A percentile compares a stretch with the other conserved stretches of the same genome.
Evolutionary conservation across 1,140 invertebrate species (phyloP).

Genomic region (Drosophila leontia): DNA sequence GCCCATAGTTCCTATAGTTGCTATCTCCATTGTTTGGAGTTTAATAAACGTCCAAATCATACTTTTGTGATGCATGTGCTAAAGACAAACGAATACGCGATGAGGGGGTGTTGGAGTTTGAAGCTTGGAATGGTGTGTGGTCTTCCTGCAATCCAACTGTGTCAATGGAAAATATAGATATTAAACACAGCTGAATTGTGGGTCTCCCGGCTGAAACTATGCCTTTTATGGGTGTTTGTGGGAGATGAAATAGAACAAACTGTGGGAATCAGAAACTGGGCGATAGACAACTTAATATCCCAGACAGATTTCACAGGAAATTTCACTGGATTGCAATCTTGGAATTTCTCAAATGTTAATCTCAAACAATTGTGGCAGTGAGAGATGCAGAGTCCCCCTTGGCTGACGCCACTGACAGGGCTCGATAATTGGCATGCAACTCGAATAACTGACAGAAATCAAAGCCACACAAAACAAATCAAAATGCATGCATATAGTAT

Average conservation of each 20-base stretch:
- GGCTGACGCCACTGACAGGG: conserved; percentile 5
- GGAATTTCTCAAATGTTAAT: conserved; percentile 7
- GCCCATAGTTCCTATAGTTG: not conserved
- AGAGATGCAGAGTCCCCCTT: conserved; percentile 13
- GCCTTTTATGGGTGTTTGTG: conserved; percentile 31
- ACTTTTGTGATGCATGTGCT: conserved; percentile 78
- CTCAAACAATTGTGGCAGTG: not conserved
- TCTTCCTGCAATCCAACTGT: conserved; percentile 33
- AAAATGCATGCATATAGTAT: conserved; percentile 66
- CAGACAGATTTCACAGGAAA: conserved; percentile 3
- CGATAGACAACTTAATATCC: conserved; percentile 15
- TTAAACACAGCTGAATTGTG: conserved; percentile 13
- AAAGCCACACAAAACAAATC: conserved; percentile 78
- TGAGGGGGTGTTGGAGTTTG: conserved; percentile 16
- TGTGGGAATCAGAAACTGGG: conserved; percentile 2
- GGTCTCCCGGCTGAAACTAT: not conserved
- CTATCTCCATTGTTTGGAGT: conserved; percentile 62
- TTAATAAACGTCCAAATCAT: conserved; percentile 81
- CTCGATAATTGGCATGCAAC: conserved; percentile 74
- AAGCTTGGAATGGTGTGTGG: conserved; percentile 37
- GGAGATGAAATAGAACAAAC: conserved; percentile 24
- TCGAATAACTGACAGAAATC: conserved; percentile 66
- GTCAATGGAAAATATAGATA: conserved; percentile 20
- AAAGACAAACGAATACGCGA: conserved; percentile 75
- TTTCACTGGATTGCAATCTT: conserved; percentile 12